phyloP scores from a whole-genome alignment of 1,140 invertebrate species.

The Caenorhabditis remanei region DNA sequence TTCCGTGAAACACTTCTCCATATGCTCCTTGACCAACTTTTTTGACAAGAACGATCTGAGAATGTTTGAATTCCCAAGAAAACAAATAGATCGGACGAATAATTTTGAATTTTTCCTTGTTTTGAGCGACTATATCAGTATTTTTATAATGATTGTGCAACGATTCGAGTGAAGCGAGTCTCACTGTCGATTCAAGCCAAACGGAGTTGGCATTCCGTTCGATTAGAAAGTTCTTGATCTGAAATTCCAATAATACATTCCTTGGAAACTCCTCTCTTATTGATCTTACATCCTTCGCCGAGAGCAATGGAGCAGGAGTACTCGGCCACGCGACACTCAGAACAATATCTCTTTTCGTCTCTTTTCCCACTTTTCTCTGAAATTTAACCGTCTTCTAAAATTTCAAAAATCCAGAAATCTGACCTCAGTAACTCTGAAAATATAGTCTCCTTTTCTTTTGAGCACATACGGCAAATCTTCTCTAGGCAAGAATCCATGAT shows the following conservation, averaged over 20 bases:
- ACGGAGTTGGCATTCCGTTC: slow-evolving; percentile 1
- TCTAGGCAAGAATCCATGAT: slow-evolving; percentile 44
- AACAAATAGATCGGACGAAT: slow-evolving; percentile 10
- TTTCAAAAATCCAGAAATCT: too few species aligned
- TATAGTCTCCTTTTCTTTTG: slow-evolving; percentile 38
- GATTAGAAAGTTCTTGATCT: slow-evolving; percentile 21
- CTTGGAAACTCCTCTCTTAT: background rate
- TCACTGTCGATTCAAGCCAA: background rate
- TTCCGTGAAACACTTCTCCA: slow-evolving; percentile 43
- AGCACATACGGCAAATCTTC: slow-evolving; percentile 50
- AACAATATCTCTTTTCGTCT: slow-evolving; percentile 6
- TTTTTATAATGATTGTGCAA: background rate
- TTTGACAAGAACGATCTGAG: slow-evolving; percentile 1
- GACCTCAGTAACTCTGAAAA: slow-evolving; percentile 46
- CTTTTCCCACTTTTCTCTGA: slow-evolving; percentile 29
- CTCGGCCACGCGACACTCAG: slow-evolving; percentile 8
- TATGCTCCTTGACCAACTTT: slow-evolving; percentile 41
- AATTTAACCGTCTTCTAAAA: too few species aligned
- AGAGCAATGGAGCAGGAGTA: background rate
- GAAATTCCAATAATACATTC: background rate
- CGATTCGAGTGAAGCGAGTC: background rate
- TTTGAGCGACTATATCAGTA: background rate
- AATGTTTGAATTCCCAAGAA: slow-evolving; percentile 48
- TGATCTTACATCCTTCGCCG: background rate
- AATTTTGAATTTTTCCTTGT: background rate